phyloP scores from a whole-genome alignment of 2,888 invertebrate species.

The Drosophila greeni region DNA sequence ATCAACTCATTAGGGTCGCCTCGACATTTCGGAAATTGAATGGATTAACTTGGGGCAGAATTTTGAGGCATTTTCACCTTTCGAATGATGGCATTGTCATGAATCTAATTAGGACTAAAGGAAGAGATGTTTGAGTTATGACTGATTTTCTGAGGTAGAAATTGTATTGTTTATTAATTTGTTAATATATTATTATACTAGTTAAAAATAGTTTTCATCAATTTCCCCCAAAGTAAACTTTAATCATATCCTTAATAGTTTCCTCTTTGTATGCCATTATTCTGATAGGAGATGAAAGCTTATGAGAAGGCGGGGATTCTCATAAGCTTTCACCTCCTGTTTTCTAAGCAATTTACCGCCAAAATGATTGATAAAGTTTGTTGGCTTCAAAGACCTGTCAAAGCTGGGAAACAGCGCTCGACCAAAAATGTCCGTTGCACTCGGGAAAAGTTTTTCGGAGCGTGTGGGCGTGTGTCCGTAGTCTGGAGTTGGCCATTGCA shows the following conservation, averaged over 20 bases:
- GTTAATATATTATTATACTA: no score
- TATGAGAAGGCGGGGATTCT: no score
- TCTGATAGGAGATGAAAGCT: no score
- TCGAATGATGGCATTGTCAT: slow-evolving; percentile 1
- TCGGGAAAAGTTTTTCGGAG: slow-evolving; percentile 39
- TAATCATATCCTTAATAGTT: neutral
- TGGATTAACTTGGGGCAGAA: slow-evolving; percentile 8
- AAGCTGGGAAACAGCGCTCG: slow-evolving; percentile 36
- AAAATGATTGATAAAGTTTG: slow-evolving; percentile 77
- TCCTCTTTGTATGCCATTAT: neutral
- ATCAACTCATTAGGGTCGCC: slow-evolving; percentile 32
- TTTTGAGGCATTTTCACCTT: slow-evolving; percentile 4
- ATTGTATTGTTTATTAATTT: neutral
- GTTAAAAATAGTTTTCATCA: no score
- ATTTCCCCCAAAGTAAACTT: neutral
- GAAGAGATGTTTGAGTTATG: neutral
- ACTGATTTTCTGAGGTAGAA: neutral
- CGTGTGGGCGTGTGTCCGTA: slow-evolving; percentile 16
- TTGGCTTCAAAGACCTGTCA: slow-evolving; percentile 29
- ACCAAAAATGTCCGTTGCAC: slow-evolving; percentile 37
- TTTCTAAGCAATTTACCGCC: slow-evolving; percentile 77
- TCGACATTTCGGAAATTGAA: slow-evolving; percentile 9
- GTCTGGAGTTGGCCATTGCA: slow-evolving; percentile 46
- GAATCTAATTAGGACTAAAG: neutral
- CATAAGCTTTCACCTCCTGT: slow-evolving; percentile 55